Conservation (phyloP, 2,797 vertebrate genomes). For the Enteromius treurensis region DNA sequence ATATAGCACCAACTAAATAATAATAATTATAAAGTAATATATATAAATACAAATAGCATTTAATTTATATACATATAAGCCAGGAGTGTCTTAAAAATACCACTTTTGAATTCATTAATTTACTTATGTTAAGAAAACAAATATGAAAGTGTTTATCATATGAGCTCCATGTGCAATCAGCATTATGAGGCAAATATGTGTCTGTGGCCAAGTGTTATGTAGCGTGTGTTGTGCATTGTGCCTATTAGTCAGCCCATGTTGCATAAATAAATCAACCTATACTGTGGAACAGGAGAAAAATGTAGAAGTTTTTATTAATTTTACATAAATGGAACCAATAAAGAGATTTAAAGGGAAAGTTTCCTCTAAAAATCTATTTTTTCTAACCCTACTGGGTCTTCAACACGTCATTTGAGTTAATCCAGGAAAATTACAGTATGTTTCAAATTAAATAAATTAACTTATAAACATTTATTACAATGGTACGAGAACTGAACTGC, state of each 20-base stretch:
- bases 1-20: not conserved
- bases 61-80: not conserved
- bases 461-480: not conserved
- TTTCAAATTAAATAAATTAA: not conserved
- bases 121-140: not conserved
- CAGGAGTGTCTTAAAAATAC: constrained; percentile 4
- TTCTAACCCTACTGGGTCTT: not conserved
- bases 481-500: no score
- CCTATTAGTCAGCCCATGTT: not conserved
- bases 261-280: not conserved
- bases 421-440: not conserved
- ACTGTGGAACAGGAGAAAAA: not conserved
- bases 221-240: not conserved
- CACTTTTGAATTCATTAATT: not conserved
- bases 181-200: no score
- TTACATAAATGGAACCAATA: not conserved
- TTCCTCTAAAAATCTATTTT: not conserved
- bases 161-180: not conserved
- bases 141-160: not conserved
- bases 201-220: not conserved
- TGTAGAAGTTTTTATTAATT: not conserved
- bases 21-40: not conserved
- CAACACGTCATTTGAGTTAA: not conserved
- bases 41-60: not conserved
- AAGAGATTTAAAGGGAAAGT: not conserved